Conservation (phyloP, 2,888 invertebrate species). For the Heteropelma amictum region DNA sequence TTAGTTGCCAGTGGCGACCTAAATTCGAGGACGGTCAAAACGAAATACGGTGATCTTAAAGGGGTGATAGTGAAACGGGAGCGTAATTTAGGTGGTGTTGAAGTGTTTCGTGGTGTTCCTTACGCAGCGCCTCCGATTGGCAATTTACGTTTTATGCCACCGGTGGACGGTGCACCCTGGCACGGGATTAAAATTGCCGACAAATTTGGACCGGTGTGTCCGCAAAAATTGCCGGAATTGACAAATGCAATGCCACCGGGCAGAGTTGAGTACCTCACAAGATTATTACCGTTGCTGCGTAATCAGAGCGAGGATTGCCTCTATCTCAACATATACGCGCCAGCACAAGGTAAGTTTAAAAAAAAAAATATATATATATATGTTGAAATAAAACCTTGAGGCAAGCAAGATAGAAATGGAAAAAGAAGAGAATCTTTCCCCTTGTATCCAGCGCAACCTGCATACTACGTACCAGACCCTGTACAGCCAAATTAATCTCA, state of each 20-base stretch:
- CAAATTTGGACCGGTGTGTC: constrained; percentile 93
- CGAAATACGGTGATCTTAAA: constrained; percentile 92
- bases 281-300: constrained; percentile 90
- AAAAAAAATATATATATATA: not conserved
- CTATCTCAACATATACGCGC: constrained; percentile 97
- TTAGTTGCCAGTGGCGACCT: constrained; percentile 75
- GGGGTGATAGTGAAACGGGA: constrained; percentile 92
- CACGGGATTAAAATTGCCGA: constrained; percentile 93
- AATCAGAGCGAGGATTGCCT: constrained; percentile 98
- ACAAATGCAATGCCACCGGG: constrained; percentile 93
- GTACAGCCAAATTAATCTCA: constrained; percentile 48
- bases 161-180: constrained; percentile 95
- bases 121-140: constrained; percentile 96
- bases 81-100: constrained; percentile 87
- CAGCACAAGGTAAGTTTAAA: constrained; percentile 88
- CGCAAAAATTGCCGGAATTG: constrained; percentile 92
- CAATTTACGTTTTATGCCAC: constrained; percentile 96
- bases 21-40: constrained; percentile 90
- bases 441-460: constrained; percentile 18
- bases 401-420: constrained; percentile 5
- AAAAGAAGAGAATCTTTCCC: constrained; percentile 22
- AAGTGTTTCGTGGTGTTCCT: constrained; percentile 95
- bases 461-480: constrained; percentile 21
- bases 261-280: constrained; percentile 91
- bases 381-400: not conserved